phyloP scores from a whole-genome alignment of 2,888 invertebrate species.

The Heliconius ethilla region DNA sequence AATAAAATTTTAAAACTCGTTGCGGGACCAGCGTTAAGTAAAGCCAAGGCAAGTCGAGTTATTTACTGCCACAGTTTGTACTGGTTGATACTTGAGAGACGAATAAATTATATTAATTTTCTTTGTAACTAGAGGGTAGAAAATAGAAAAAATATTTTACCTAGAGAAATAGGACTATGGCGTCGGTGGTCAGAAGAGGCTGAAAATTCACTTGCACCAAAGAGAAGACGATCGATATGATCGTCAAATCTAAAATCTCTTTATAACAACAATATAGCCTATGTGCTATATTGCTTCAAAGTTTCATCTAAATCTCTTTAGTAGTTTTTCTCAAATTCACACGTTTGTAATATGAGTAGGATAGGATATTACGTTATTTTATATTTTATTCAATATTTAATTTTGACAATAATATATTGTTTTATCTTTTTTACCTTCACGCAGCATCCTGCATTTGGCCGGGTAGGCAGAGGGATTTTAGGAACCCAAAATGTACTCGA shows the following conservation, averaged over 20 bases:
- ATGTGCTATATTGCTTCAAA: no score
- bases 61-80: not conserved
- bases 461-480: no score
- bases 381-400: not conserved
- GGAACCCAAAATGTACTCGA: no score
- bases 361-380: not conserved
- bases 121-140: not conserved
- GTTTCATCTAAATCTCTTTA: no score
- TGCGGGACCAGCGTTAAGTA: conserved; percentile 13
- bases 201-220: no score
- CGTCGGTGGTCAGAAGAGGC: not conserved
- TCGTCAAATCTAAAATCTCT: no score
- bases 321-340: not conserved
- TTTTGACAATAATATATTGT: not conserved
- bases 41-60: conserved; percentile 19
- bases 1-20: conserved; percentile 24
- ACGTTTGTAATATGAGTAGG: not conserved
- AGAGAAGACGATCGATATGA: no score
- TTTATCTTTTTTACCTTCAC: not conserved
- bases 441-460: not conserved
- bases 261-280: no score
- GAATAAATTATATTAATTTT: conserved; percentile 18
- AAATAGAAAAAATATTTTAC: not conserved
- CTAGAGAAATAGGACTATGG: not conserved
- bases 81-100: conserved; percentile 7